Evolutionary conservation across 2,797 vertebrate genomes (phyloP).

Genomic region (Tamandua tetradactyla): DNA sequence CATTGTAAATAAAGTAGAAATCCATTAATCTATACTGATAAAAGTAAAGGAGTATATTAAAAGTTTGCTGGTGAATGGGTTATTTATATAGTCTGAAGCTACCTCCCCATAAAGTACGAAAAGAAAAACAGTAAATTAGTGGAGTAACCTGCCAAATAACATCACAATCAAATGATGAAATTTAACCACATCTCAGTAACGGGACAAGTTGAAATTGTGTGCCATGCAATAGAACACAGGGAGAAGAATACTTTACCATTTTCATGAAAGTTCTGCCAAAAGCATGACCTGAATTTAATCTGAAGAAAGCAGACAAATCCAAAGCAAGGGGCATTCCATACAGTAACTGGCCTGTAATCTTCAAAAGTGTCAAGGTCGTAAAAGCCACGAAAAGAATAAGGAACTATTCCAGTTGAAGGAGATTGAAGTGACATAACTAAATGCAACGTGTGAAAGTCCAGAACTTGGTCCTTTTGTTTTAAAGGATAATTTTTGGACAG

Average conservation of each 20-base stretch:
- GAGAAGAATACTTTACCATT: background rate
- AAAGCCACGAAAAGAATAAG: background rate
- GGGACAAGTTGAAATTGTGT: background rate
- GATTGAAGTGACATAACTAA: background rate
- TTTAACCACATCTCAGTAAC: background rate
- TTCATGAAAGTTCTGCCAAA: background rate
- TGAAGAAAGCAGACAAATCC: background rate
- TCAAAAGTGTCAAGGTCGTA: background rate
- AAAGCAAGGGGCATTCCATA: background rate
- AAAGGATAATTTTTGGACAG: background rate
- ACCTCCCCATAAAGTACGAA: background rate
- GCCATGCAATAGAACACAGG: background rate
- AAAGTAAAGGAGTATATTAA: background rate
- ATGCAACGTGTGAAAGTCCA: background rate
- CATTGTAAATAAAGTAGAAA: background rate
- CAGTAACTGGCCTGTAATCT: background rate
- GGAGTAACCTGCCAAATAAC: background rate
- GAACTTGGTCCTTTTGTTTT: background rate
- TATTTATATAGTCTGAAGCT: background rate
- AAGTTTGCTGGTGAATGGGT: background rate
- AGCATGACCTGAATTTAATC: background rate
- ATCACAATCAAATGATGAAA: background rate
- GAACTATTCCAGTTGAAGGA: slow-evolving; percentile 15
- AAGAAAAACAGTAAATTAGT: background rate
- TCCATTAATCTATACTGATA: background rate